These are phyloP conservation scores for Falco columbarius DNA, from an alignment of 2,797 vertebrate species.

Conservation along the genomic window DNA sequence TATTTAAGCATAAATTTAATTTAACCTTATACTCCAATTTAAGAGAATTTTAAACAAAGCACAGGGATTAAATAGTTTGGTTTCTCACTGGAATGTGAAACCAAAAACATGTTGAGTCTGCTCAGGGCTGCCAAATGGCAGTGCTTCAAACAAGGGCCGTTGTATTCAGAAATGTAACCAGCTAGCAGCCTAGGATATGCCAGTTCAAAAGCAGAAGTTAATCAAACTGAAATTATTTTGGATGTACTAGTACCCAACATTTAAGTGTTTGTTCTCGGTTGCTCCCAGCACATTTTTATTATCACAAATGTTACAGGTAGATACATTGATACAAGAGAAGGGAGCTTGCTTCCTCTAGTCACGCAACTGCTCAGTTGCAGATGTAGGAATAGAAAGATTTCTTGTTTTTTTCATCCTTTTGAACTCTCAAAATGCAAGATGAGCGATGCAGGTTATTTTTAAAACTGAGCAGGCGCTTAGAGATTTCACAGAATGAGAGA, in stretches of 20 bases:
- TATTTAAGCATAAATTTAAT: constrained; percentile 18
- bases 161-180: constrained; percentile 12
- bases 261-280: not conserved
- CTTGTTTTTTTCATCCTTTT: not conserved
- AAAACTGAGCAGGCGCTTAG: not conserved
- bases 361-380: not conserved
- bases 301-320: not conserved
- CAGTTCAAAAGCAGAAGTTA: not conserved
- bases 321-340: not conserved
- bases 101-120: not conserved
- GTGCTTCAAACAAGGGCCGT: not conserved
- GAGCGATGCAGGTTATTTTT: constrained; percentile 40
- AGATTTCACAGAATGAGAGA: constrained; percentile 33
- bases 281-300: not conserved
- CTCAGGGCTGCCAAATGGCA: constrained; percentile 43
- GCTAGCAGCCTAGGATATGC: not conserved
- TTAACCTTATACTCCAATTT: constrained; percentile 20
- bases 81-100: constrained; percentile 42
- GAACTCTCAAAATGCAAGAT: not conserved
- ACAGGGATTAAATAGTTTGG: not conserved
- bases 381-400: not conserved
- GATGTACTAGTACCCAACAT: not conserved
- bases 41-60: constrained; percentile 34
- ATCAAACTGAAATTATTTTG: not conserved
- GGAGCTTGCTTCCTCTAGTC: not conserved